Percentiles rank a stretch among this genome's conserved stretches.
phyloP scores from a whole-genome alignment of 2,797 vertebrate genomes.

The Myotis myotis region DNA sequence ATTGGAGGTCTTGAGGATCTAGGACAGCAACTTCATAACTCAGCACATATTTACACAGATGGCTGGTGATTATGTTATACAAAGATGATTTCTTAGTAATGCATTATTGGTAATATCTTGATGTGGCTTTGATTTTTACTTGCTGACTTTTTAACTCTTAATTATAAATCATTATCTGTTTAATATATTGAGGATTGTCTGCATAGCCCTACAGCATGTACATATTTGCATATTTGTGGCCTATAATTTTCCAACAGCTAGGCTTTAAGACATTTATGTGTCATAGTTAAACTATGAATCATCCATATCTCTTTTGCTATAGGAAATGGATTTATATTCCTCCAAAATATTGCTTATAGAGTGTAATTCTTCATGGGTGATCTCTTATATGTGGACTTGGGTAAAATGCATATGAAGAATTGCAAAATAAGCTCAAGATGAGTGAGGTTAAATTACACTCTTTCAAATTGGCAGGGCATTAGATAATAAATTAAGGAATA shows the following conservation, averaged over 20 bases:
- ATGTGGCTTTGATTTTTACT: background rate
- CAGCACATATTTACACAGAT: background rate
- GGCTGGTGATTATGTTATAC: background rate
- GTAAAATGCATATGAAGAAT: background rate
- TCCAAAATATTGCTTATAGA: constrained; percentile 7
- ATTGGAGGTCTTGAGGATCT: background rate
- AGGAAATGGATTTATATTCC: background rate
- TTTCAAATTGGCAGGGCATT: background rate
- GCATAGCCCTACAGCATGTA: background rate
- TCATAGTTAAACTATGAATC: constrained; percentile 38
- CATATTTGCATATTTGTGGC: constrained; percentile 55
- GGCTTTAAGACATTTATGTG: constrained; percentile 52
- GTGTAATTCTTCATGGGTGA: background rate
- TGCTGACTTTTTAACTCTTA: background rate
- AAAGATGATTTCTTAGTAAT: background rate
- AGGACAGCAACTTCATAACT: background rate
- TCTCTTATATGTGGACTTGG: background rate
- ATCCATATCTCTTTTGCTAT: background rate
- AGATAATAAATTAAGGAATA: background rate
- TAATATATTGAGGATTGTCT: background rate
- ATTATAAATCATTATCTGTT: constrained; percentile 41
- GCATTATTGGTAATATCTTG: background rate
- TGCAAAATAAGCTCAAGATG: background rate
- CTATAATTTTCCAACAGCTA: constrained; percentile 45
- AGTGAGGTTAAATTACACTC: background rate